These are phyloP conservation scores for Heterodera filipjevi DNA, from an alignment of 2,888 invertebrate species.

Conservation along the genomic window DNA sequence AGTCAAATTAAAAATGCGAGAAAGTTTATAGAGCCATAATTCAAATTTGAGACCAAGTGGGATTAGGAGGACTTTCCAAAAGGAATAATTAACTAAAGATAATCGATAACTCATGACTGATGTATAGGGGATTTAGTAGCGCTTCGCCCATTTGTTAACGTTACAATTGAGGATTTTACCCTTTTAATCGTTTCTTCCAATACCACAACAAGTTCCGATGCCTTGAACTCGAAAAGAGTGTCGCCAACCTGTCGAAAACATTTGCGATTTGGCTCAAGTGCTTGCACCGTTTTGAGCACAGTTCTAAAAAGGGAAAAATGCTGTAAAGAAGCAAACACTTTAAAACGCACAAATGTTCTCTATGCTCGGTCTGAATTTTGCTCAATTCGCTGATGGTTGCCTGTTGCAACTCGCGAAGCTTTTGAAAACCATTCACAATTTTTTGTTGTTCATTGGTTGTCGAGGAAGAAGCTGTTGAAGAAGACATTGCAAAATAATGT, in stretches of 20 bases:
- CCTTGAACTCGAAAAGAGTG: constrained; percentile 52
- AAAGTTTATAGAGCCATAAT: not conserved
- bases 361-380: constrained; percentile 47
- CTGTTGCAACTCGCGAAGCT: constrained; percentile 54
- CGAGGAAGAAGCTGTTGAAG: constrained; percentile 23
- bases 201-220: constrained; percentile 22
- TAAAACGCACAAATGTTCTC: constrained; percentile 32
- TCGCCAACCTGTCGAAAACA: constrained; percentile 55
- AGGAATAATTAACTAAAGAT: too few species aligned
- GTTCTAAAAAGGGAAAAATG: constrained; percentile 21
- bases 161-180: too few species aligned
- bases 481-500: not conserved
- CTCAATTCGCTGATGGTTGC: constrained; percentile 50
- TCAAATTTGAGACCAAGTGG: too few species aligned
- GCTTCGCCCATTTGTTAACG: too few species aligned
- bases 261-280: constrained; percentile 47
- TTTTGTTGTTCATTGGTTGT: constrained; percentile 47
- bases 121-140: too few species aligned
- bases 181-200: constrained; percentile 29
- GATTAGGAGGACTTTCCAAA: too few species aligned
- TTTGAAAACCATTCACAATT: constrained; percentile 54
- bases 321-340: not conserved
- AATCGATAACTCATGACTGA: too few species aligned
- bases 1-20: not conserved
- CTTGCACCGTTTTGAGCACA: constrained; percentile 50